Conservation (phyloP, 2,888 invertebrate genomes). For the Alviniconcha strummeri region DNA sequence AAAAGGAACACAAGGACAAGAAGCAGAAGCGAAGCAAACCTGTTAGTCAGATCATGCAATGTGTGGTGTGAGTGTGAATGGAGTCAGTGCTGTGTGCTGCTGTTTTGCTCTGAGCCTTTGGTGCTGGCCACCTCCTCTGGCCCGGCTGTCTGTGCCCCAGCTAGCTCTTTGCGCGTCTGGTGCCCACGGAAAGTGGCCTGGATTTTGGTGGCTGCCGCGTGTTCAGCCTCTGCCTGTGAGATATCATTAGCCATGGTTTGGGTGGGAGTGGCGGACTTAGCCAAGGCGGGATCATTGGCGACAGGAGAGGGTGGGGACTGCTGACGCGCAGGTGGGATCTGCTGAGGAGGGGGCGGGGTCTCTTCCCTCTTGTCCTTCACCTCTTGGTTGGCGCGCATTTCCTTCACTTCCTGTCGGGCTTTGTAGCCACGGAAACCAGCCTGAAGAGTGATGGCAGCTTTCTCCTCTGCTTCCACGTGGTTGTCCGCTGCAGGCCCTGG, state of each 20-base stretch:
- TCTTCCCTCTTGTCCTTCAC: not conserved
- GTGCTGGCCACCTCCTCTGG: no score
- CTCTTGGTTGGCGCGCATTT: constrained; percentile 6
- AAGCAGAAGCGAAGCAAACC: no score
- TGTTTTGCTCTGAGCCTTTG: no score
- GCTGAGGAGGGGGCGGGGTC: no score
- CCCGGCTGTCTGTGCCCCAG: not conserved
- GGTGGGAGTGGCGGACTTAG: not conserved
- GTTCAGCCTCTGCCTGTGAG: constrained; percentile 8
- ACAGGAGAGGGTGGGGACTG: not conserved
- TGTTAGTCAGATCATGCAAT: no score
- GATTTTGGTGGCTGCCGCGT: constrained; percentile 57
- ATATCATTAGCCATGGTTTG: not conserved
- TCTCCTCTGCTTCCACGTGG: constrained; percentile 5
- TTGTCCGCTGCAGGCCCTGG: not conserved
- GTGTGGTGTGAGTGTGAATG: no score
- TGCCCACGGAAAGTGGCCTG: constrained; percentile 63
- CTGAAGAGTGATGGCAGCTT: constrained; percentile 34
- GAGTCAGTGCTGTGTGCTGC: no score
- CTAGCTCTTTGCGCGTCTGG: constrained; percentile 33
- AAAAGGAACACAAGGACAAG: no score
- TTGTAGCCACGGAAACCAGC: constrained; percentile 40
- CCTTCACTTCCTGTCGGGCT: constrained; percentile 32
- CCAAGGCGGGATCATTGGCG: not conserved
- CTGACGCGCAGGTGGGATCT: not conserved